Percentiles rank a stretch among this genome's conserved stretches.
Conservation (phyloP, 2,113 vertebrate species). For the Campylomormyrus tamandua region DNA sequence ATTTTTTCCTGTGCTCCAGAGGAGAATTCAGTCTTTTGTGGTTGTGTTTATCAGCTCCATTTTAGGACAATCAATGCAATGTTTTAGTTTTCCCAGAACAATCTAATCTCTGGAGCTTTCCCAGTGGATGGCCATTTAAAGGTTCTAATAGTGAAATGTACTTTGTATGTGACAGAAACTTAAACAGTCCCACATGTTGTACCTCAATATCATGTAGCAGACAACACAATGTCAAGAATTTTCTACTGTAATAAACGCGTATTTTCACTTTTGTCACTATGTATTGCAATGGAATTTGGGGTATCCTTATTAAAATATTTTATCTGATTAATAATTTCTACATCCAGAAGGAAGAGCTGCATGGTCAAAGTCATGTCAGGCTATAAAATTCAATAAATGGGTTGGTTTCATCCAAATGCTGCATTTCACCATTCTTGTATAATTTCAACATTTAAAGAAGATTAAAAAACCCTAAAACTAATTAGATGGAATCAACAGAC, state of each 20-base stretch:
- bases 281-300: neutral
- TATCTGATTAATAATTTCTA: neutral
- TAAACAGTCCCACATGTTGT: slow-evolving; percentile 14
- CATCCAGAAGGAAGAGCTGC: neutral
- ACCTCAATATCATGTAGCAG: neutral
- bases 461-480: neutral
- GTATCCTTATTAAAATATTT: neutral
- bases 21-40: neutral
- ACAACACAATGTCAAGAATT: neutral
- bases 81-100: slow-evolving; percentile 12
- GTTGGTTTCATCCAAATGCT: neutral
- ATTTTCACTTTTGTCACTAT: neutral
- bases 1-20: neutral
- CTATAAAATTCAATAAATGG: neutral
- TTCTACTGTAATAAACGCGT: neutral
- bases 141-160: neutral
- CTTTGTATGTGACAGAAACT: slow-evolving; percentile 1
- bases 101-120: neutral
- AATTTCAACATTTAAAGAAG: neutral
- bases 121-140: slow-evolving; percentile 7
- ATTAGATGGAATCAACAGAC: neutral
- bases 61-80: neutral
- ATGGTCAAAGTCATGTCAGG: neutral
- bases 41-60: neutral
- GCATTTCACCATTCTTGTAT: neutral